These are phyloP conservation scores for Lysandra coridon DNA, from an alignment of 2,888 invertebrate species.

Conservation along the genomic window DNA sequence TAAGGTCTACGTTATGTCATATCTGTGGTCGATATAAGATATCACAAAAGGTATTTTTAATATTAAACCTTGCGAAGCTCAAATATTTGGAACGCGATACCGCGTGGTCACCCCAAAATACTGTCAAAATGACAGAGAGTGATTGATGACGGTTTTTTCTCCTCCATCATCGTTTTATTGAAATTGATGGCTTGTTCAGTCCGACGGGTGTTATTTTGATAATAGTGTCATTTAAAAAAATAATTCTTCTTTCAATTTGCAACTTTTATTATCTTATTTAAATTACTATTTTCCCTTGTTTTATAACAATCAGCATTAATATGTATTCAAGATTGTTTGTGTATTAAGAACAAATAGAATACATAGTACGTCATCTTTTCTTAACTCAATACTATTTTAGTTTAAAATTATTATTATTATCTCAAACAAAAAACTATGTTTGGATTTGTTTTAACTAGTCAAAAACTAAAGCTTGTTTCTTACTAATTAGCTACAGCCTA, in stretches of 20 bases:
- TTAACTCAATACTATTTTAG: no score
- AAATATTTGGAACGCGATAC: constrained; percentile 42
- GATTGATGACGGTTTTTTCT: constrained; percentile 63
- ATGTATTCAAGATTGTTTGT: neutral
- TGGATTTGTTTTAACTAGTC: no score
- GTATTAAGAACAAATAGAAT: no score
- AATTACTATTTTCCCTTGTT: neutral
- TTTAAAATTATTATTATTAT: no score
- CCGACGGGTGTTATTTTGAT: constrained; percentile 47
- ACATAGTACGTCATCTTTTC: no score
- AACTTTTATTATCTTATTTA: neutral
- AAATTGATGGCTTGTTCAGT: constrained; percentile 63
- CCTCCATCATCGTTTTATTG: constrained; percentile 66
- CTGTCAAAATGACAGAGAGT: constrained; percentile 56
- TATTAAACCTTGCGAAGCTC: constrained; percentile 34
- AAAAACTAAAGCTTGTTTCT: neutral
- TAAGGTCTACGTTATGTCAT: neutral
- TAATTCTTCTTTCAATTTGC: constrained; percentile 40
- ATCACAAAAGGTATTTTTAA: constrained; percentile 39
- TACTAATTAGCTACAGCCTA: neutral
- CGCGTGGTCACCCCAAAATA: constrained; percentile 46
- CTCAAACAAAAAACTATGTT: no score
- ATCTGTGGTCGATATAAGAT: constrained; percentile 11
- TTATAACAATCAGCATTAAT: neutral
- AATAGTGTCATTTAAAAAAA: constrained; percentile 49